These are phyloP conservation scores for Drosophila limbata DNA, from an alignment of 2,888 invertebrate species.

Conservation along the genomic window DNA sequence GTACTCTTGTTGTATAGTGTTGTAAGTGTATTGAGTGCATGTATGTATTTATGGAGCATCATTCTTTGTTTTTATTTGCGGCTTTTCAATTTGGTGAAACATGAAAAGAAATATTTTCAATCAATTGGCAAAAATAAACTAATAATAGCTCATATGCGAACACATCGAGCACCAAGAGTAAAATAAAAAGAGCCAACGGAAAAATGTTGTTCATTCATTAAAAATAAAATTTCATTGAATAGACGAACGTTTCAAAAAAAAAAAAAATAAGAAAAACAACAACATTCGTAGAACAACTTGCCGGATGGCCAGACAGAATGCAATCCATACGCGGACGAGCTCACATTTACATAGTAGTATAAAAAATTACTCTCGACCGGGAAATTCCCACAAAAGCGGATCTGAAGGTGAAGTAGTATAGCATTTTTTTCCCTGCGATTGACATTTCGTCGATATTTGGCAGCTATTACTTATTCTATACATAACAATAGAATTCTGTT, in stretches of 20 bases:
- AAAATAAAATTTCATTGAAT: slow-evolving; percentile 70
- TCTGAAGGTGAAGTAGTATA: no score
- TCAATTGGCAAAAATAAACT: slow-evolving; percentile 76
- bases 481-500: no score
- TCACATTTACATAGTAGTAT: slow-evolving; percentile 4
- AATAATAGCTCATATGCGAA: slow-evolving; percentile 72
- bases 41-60: slow-evolving; percentile 38
- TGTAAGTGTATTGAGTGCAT: slow-evolving; percentile 7
- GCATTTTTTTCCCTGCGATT: no score
- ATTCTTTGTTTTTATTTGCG: slow-evolving; percentile 54
- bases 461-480: no score
- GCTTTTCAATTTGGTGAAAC: slow-evolving; percentile 63
- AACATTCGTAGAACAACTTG: slow-evolving; percentile 37
- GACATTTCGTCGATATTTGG: no score
- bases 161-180: slow-evolving; percentile 30
- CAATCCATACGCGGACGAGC: slow-evolving; percentile 16
- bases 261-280: no score
- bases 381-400: background rate
- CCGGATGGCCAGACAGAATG: slow-evolving; percentile 36
- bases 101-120: slow-evolving; percentile 81
- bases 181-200: slow-evolving; percentile 44
- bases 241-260: slow-evolving; percentile 49
- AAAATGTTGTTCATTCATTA: slow-evolving; percentile 78
- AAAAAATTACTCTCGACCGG: slow-evolving; percentile 4
- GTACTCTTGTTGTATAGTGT: slow-evolving; percentile 47